Evolutionary conservation across 2,888 invertebrate genomes (phyloP).

Genomic region (Cephus pygmeus): DNA sequence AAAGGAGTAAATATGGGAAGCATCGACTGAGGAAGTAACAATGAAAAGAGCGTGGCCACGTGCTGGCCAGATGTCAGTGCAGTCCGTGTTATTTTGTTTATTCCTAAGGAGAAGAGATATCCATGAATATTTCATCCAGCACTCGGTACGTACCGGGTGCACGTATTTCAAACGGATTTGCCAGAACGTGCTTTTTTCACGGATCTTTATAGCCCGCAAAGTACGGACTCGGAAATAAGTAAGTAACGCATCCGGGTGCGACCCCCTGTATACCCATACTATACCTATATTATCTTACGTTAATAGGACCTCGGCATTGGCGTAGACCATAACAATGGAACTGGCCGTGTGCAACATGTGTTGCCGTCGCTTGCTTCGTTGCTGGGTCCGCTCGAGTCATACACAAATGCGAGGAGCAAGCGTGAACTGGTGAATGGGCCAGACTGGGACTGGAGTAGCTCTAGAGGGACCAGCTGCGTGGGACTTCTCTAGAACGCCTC

Average conservation of each 20-base stretch:
- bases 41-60: background rate
- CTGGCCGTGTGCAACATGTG: constrained; percentile 36
- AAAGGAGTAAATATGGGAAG: background rate
- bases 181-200: background rate
- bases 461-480: constrained; percentile 1
- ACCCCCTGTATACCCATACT: background rate
- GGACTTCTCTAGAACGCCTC: background rate
- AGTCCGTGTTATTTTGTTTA: background rate
- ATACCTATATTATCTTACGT: background rate
- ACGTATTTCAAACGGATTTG: background rate
- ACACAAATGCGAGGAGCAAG: background rate
- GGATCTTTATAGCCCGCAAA: background rate
- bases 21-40: background rate
- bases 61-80: background rate
- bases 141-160: background rate
- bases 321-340: constrained; percentile 27
- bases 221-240: background rate
- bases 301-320: background rate
- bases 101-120: background rate
- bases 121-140: background rate
- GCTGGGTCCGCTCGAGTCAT: background rate
- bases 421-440: background rate
- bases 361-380: constrained; percentile 18
- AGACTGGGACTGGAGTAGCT: background rate
- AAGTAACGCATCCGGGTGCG: background rate